Evolutionary conservation across 2,797 vertebrate genomes (phyloP), one percentile per base, ranked within the genome.

Genomic region (Dallia pectoralis): DNA sequence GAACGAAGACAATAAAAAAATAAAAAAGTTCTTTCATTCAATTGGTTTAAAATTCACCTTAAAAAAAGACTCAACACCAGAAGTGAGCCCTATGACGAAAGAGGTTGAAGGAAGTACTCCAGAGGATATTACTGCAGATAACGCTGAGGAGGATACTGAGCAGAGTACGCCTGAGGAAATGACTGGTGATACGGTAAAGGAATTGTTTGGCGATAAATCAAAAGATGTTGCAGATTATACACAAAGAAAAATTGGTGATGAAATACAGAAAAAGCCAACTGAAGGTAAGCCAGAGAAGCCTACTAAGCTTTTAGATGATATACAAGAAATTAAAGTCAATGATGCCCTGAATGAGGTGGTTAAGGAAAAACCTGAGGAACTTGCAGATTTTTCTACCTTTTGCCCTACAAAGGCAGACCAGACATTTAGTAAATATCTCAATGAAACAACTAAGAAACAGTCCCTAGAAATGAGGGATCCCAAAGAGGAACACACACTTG

Each of bases 41-140:
- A 93, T 96, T 77, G 95, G 95, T 69, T 93, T 98, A 68, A 97
- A 96, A 84, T 91, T 98, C 80, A 97, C 95, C 0, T 86, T 98
- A 49, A 98, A 95, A 80, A 96, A 94, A 83, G 94, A 95, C 74
- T 94, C 93, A 74, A 94, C 93, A 80, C 81, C 78, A 0, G 94
- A 92, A 0, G 74, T 90, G 69, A 88, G 86, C 6, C 91, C 93
- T 70, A 91, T 94, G 59, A 90, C 89, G 47, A 90, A 90, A 18
- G 82, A 91, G 67, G 74, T 81, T 0, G 84, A 91, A 74, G 79
- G 78, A 75, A 9, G 90, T 78, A 77, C 77, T 81, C 63, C 75
- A 51, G 83, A 87, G 9, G 74, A 81, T 6, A 18, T 73, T 0
- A 78, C 59, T 74, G 75, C 74, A 22, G 89, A 89, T 27, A 75